phyloP scores from a whole-genome alignment of 1,140 invertebrate species.

The Apocrypta bakeri region DNA sequence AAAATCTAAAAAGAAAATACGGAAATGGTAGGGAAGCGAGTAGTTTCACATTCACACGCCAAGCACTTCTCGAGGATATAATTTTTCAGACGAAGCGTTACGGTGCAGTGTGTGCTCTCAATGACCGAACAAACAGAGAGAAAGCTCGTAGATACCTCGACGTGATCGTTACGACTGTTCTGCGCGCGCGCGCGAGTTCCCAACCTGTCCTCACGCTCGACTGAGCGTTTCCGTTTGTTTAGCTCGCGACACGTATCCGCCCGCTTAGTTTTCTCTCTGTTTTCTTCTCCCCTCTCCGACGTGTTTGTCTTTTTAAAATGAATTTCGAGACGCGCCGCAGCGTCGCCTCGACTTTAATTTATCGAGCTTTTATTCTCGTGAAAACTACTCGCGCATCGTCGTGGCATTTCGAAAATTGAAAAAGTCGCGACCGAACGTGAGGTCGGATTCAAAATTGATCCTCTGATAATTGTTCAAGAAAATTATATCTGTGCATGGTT shows the following conservation, averaged over 20 bases:
- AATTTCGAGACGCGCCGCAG: no score
- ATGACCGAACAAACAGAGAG: not conserved
- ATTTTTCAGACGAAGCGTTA: conserved; percentile 12
- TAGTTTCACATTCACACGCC: no score
- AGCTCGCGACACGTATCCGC: conserved; percentile 56
- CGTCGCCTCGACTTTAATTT: no score
- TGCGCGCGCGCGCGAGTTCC: no score
- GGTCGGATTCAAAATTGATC: no score
- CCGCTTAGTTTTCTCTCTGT: conserved; percentile 42
- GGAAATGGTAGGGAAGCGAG: no score
- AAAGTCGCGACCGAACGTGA: no score
- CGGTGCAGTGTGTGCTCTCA: not conserved
- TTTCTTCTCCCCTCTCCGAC: not conserved
- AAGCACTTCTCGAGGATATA: not conserved
- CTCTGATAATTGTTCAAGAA: no score
- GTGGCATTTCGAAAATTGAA: no score
- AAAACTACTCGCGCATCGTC: no score
- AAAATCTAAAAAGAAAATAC: no score
- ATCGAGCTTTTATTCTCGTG: not conserved
- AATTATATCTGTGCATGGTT: no score
- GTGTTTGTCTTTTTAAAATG: not conserved
- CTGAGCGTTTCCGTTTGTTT: conserved; percentile 59
- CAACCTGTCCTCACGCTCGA: not conserved
- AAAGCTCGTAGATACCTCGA: not conserved
- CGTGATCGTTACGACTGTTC: conserved; percentile 17